A percentile compares a stretch with the other conserved stretches of the same genome.
phyloP scores from a whole-genome alignment of 2,888 invertebrate species.

The Melanargia galathea region DNA sequence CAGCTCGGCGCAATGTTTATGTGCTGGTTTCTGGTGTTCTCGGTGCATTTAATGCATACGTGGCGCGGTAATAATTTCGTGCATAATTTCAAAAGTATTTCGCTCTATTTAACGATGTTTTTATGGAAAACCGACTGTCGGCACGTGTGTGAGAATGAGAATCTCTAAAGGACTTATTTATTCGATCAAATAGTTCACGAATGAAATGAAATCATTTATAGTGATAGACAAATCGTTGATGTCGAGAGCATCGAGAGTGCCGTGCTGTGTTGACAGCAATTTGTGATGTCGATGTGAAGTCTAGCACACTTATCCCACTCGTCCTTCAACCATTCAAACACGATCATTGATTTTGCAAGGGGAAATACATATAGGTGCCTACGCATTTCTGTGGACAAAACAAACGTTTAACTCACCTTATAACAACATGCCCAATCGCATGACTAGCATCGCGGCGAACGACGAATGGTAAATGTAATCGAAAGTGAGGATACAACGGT shows the following conservation, averaged over 20 bases:
- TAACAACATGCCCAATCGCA: conserved; percentile 90
- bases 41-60: conserved; percentile 19
- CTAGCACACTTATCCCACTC: conserved; percentile 19
- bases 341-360: conserved; percentile 11
- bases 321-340: conserved; percentile 4
- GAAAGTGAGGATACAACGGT: conserved; percentile 93
- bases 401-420: conserved; percentile 84
- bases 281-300: conserved; percentile 34
- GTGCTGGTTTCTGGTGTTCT: conserved; percentile 10
- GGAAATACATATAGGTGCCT: background rate
- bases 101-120: background rate
- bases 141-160: background rate
- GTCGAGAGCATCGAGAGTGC: conserved; percentile 14
- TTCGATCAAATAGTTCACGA: background rate
- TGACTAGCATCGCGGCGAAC: conserved; percentile 87
- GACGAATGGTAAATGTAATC: conserved; percentile 95
- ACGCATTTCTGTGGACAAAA: background rate
- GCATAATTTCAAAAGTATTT: conserved; percentile 10
- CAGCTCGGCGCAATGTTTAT: conserved; percentile 23
- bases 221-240: conserved; percentile 17
- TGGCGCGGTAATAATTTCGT: conserved; percentile 6
- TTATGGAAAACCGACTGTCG: background rate
- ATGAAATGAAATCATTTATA: background rate
- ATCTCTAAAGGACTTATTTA: background rate
- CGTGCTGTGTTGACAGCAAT: conserved; percentile 50